Evolutionary conservation across 2,888 invertebrate genomes (phyloP), one percentile per base, ranked within the genome.

Genomic region (Drosophila paramelanica): DNA sequence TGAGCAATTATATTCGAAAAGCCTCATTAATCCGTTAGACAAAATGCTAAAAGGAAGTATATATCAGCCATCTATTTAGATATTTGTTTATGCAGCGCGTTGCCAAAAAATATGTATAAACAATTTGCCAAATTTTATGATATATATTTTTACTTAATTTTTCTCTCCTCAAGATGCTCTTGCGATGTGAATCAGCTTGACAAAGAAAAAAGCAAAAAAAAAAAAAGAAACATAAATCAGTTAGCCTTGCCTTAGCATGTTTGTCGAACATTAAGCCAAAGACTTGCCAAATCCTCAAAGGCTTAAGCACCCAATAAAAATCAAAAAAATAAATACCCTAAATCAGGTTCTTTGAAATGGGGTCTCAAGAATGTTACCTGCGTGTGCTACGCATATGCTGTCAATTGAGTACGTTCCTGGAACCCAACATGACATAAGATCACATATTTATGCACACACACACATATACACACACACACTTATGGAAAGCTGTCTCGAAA

Each of bases 71-170:
- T 51, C 36, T 46, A 65, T 60, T 64, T 60, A 47, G 23, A 61
- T 45, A 17, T 69, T 73, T 81, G 88, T 88, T 81, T 88, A 82
- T 55, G 55, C 51, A 67, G 23, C 53, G 42, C 58, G 67, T 47
- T 83, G 87, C 78, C 73, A 82, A 85, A 75, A 39, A 66, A 79
- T 72, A 69, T 81, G 49, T 56, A 77, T 81, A 88, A 82, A 85
- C 81, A 84, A 68, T 68, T 51, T 43, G 46, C 58, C 45, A 50
- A 57, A 47, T 71, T 81, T 74, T 72, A 88, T 88, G 64, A 84
- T 72, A 47, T 52, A 56, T 51, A 83, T 75, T 81, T 62, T 65
- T 58, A 45, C 56, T n/a, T 62, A 64, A 60, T 59, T 49, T 46
- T 43, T 14, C 45, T 47, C 31, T 17, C 14, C n/a, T 13, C 33